Percentiles rank a stretch among this genome's conserved stretches.
Evolutionary conservation across 2,113 vertebrate species (phyloP).

Genomic region (Ondatra zibethicus): DNA sequence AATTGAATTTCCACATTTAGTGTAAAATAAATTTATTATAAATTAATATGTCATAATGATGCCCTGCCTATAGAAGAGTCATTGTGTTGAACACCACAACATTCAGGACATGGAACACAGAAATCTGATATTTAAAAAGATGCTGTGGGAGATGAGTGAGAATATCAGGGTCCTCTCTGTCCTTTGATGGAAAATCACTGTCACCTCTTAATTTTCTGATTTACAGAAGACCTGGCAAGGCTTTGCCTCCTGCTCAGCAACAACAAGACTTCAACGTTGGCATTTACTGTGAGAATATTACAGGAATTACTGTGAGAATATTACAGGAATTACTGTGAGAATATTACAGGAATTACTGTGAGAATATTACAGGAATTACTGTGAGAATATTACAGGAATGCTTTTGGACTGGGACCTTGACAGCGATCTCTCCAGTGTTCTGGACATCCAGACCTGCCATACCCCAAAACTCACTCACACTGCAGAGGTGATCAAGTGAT

Average conservation of each 20-base stretch:
- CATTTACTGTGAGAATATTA: not conserved
- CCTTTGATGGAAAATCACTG: not conserved
- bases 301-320: not conserved
- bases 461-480: not conserved
- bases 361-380: not conserved
- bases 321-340: not conserved
- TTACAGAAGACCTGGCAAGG: not conserved
- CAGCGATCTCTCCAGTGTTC: not conserved
- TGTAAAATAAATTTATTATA: not conserved
- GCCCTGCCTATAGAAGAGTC: no score
- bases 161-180: not conserved
- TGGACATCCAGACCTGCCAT: not conserved
- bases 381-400: not conserved
- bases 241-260: not conserved
- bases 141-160: not conserved
- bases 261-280: not conserved
- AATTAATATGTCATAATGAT: not conserved
- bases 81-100: no score
- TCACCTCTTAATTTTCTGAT: not conserved
- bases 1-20: not conserved
- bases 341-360: not conserved
- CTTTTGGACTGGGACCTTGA: not conserved
- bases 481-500: not conserved
- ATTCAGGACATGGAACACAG: not conserved
- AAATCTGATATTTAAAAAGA: not conserved